These are phyloP conservation scores for Cyanoramphus novaezelandiae DNA, from an alignment of 2,113 vertebrate species.

Conservation along the genomic window DNA sequence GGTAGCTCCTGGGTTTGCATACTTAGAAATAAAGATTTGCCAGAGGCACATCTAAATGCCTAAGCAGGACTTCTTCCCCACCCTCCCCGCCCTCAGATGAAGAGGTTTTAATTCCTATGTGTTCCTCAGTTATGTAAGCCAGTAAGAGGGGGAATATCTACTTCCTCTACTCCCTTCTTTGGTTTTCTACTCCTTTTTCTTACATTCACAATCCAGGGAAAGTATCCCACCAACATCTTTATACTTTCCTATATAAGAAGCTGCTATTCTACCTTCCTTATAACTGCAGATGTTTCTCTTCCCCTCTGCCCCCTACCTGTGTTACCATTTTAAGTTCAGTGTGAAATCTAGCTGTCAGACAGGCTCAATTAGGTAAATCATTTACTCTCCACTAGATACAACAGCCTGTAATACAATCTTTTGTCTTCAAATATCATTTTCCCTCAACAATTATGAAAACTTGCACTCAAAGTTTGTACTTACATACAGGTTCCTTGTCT, in stretches of 20 bases:
- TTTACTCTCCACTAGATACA: background rate
- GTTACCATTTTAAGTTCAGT: background rate
- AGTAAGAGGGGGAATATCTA: background rate
- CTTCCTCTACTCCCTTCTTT: background rate
- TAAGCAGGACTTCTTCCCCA: background rate
- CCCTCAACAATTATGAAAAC: background rate
- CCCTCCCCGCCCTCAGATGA: background rate
- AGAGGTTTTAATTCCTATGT: background rate
- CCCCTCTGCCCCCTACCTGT: background rate
- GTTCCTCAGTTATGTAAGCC: background rate
- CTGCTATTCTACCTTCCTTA: background rate
- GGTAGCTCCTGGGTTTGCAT: background rate
- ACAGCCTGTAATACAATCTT: background rate
- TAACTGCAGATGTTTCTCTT: background rate
- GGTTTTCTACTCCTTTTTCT: background rate
- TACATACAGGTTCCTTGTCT: background rate
- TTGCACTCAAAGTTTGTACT: background rate
- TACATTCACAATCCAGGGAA: background rate
- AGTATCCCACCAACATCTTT: background rate
- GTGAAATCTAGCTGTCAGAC: background rate
- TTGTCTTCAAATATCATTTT: background rate
- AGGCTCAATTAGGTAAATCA: background rate
- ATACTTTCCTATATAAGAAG: background rate
- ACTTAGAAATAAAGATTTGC: background rate
- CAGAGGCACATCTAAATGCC: background rate